phyloP scores from a whole-genome alignment of 2,888 invertebrate species.

The Drosophila anomalata region DNA sequence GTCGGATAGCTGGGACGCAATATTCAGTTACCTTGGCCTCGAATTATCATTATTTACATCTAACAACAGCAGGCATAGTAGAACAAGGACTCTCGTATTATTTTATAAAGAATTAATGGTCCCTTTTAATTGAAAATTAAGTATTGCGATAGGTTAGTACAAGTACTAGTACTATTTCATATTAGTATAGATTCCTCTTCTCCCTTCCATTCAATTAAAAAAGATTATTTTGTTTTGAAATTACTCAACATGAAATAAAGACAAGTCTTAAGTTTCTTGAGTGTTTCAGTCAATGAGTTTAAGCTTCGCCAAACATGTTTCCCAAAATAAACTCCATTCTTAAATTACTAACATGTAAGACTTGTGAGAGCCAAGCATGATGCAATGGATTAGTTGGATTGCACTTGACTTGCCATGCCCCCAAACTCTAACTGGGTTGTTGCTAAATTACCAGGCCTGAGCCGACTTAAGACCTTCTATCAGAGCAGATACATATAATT shows the following conservation, averaged over 20 bases:
- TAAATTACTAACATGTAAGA: not conserved
- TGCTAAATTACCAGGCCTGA: constrained; percentile 39
- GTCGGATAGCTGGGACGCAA: constrained; percentile 33
- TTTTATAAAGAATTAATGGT: too few species aligned
- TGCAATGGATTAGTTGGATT: constrained; percentile 64
- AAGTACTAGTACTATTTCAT: too few species aligned
- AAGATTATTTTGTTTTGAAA: too few species aligned
- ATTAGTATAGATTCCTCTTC: too few species aligned
- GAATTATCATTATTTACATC: too few species aligned
- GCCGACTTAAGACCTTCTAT: constrained; percentile 30
- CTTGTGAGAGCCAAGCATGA: constrained; percentile 44
- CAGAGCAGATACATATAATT: constrained; percentile 7
- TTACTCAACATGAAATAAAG: not conserved
- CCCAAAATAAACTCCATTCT: not conserved
- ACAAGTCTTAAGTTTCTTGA: constrained; percentile 10
- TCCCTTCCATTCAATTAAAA: too few species aligned
- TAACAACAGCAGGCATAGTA: too few species aligned
- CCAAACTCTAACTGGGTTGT: constrained; percentile 33
- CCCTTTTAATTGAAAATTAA: too few species aligned
- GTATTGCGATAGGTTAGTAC: too few species aligned
- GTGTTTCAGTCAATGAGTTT: constrained; percentile 20
- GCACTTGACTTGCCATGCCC: constrained; percentile 67
- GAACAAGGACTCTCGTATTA: too few species aligned
- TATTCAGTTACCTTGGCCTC: not conserved
- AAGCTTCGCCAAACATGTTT: constrained; percentile 18